Evolutionary conservation across 2,797 vertebrate species (phyloP).

Genomic region (Galago senegalensis): DNA sequence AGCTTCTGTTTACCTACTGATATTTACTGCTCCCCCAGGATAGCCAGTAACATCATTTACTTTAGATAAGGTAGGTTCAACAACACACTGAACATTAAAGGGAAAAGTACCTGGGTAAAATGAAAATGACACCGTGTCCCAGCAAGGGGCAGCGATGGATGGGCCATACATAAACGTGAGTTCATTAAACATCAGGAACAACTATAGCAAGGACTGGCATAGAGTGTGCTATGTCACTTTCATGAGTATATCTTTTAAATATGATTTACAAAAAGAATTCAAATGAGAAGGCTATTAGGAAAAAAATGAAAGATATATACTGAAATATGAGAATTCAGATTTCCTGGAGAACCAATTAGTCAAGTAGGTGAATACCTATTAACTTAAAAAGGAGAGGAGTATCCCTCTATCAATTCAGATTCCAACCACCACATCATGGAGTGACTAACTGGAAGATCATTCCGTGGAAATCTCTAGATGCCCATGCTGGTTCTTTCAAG

Average conservation of each 20-base stretch:
- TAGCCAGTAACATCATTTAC: slow-evolving; percentile 74
- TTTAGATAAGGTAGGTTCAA: slow-evolving; percentile 72
- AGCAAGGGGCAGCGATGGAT: slow-evolving; percentile 49
- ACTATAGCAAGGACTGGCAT: background rate
- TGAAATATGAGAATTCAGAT: slow-evolving; percentile 19
- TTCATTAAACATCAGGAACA: slow-evolving; percentile 43
- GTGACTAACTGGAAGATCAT: background rate
- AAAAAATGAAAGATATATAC: background rate
- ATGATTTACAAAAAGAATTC: background rate
- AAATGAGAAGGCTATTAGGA: background rate
- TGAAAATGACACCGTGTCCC: slow-evolving; percentile 37
- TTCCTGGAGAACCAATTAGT: background rate
- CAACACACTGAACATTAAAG: slow-evolving; percentile 68
- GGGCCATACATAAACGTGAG: background rate
- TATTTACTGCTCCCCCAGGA: slow-evolving; percentile 74
- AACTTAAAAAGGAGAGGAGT: background rate
- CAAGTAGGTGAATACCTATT: background rate
- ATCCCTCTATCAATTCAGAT: background rate
- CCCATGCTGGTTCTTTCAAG: background rate
- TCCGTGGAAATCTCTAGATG: background rate
- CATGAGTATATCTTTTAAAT: slow-evolving; percentile 32
- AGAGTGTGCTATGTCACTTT: background rate
- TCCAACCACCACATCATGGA: background rate
- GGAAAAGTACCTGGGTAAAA: slow-evolving; percentile 67
- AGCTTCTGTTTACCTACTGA: slow-evolving; percentile 72